Base-by-base conservation (phyloP, 2,113 vertebrate genomes). In the Phocoena phocoena region DNA sequence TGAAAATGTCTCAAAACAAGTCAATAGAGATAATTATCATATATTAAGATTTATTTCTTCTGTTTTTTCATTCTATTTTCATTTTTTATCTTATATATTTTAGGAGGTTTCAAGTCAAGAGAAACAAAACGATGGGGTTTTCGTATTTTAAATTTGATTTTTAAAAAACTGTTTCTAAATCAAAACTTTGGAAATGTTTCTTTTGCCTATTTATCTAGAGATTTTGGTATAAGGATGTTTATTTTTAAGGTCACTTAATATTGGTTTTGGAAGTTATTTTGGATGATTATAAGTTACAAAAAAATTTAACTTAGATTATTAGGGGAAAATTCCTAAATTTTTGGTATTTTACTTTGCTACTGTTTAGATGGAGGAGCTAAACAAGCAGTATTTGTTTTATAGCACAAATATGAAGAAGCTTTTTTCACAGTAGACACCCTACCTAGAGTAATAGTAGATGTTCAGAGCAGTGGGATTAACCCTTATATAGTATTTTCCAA, bases 191-290 rank as follows among this genome's bases (percentile, higher is more conserved):
- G 62, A 68, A 68, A 26, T 62, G 73, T 79, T 94, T 88, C n/a
- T 93, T 93, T 82, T 82, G 70, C 20, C 85, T 77, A 55, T 85
- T 96, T 73, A 58, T 86, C 8, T 21, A 91, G 33, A 65, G 21
- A 92, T 82, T 94, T 71, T 89, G 26, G 50, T 53, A 33, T 80
- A 86, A 86, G 38, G 20, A 58, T 95, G 26, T 80, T 93, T 81
- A 73, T 63, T 96, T 96, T 93, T 90, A 47, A 95, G 68, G 9
- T 50, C 38, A 80, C 5, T 94, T 94, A 79, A 79, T 93, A 88
- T 4, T 93, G 67, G 4, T 74, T 94, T 90, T 87, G 14, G 38
- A 96, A 83, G 70, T 95, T 92, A 94, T 68, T 97, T 91, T 96
- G 26, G 58, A 36, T 93, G 53, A 33, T 85, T 79, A 83, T 47